A percentile compares a stretch with the other conserved stretches of the same genome.
Evolutionary conservation across 2,113 vertebrate species (phyloP).

Genomic region (Dasyurus viverrinus): DNA sequence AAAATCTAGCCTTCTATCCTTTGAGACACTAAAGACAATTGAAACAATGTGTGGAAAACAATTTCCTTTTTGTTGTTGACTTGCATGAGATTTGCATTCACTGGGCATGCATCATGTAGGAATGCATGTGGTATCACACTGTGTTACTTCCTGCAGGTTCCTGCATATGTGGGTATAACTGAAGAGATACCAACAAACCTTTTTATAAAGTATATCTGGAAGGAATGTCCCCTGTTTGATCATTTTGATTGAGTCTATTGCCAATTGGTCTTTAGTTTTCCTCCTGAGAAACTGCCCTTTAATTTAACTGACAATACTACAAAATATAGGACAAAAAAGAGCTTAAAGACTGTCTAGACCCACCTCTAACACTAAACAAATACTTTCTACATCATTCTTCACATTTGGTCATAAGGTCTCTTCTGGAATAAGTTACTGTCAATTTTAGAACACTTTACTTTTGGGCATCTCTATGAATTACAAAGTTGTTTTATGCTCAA

Average conservation of each 20-base stretch:
- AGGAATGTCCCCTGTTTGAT: not conserved
- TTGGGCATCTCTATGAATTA: not conserved
- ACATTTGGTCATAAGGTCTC: not conserved
- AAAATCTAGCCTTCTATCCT: not conserved
- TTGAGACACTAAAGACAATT: not conserved
- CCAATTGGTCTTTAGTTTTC: not conserved
- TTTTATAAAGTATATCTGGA: not conserved
- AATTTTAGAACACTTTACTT: fast-evolving
- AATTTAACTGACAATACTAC: not conserved
- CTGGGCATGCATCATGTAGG: not conserved
- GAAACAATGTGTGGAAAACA: not conserved
- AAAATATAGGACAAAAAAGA: no score
- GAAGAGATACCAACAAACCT: not conserved
- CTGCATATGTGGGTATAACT: not conserved
- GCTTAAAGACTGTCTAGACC: no score
- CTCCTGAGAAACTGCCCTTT: not conserved
- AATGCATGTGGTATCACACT: not conserved
- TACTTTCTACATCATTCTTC: not conserved
- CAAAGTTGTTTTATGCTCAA: not conserved
- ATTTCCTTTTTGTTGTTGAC: not conserved
- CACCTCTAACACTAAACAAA: not conserved
- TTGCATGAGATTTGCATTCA: not conserved
- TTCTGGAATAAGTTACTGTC: no score
- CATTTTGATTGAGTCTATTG: not conserved
- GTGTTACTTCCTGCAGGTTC: not conserved